These are phyloP conservation scores for Gandaritis pyraliata DNA, from an alignment of 2,888 invertebrate genomes.

Conservation along the genomic window DNA sequence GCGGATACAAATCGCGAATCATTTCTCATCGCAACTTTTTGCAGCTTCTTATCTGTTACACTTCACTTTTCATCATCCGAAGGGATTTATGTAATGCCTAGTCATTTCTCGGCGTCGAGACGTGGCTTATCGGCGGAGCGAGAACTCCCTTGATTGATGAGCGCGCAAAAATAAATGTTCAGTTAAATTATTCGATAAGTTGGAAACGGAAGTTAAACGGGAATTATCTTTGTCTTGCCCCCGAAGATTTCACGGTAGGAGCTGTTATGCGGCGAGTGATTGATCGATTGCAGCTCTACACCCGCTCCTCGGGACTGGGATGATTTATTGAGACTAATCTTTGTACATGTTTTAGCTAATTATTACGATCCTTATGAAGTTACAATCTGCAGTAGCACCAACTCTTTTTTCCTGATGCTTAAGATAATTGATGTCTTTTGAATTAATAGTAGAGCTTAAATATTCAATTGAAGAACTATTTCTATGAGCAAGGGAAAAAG, in stretches of 20 bases:
- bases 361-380: constrained; percentile 22
- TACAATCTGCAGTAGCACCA: neutral
- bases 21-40: constrained; percentile 86
- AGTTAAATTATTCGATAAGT: constrained; percentile 86
- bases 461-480: too few relatives aligned
- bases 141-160: constrained; percentile 84
- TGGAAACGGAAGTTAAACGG: constrained; percentile 85
- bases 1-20: constrained; percentile 84
- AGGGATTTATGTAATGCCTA: constrained; percentile 86
- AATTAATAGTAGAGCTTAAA: too few relatives aligned
- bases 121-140: constrained; percentile 82
- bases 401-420: neutral
- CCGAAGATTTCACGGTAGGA: constrained; percentile 80
- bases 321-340: constrained; percentile 45
- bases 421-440: too few relatives aligned
- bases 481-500: too few relatives aligned
- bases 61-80: constrained; percentile 86
- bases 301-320: constrained; percentile 37
- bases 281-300: constrained; percentile 68
- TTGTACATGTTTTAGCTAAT: constrained; percentile 40
- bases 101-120: constrained; percentile 85
- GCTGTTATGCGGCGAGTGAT: constrained; percentile 79
- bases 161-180: constrained; percentile 86
- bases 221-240: constrained; percentile 85
- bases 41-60: constrained; percentile 86